Evolutionary conservation across 1,140 invertebrate genomes (phyloP).

Genomic region (Brevipalpus yothersi): DNA sequence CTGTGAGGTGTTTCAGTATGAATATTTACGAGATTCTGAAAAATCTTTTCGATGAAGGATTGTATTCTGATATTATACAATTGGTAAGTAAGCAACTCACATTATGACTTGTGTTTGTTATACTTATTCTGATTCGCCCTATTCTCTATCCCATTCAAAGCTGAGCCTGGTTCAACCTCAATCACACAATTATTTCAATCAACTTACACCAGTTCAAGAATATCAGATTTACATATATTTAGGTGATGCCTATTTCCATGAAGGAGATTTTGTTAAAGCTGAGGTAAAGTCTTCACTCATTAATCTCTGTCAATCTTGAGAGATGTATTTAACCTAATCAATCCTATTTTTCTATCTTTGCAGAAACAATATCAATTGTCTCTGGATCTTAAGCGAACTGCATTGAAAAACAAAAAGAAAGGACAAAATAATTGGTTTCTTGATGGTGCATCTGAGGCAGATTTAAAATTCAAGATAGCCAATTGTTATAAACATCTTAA

Average conservation of each 20-base stretch:
- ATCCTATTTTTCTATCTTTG: not conserved
- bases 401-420: not conserved
- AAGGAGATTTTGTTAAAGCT: not conserved
- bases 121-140: not conserved
- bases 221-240: not conserved
- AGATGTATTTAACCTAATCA: not conserved
- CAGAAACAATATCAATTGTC: not conserved
- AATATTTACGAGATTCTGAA: not conserved
- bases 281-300: not conserved
- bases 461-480: conserved; percentile 50
- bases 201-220: not conserved
- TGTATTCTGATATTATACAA: not conserved
- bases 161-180: not conserved
- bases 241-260: not conserved
- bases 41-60: not conserved
- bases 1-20: not conserved
- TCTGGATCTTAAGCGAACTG: not conserved
- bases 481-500: conserved; percentile 36
- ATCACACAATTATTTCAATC: not conserved
- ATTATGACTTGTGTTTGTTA: not conserved
- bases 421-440: conserved; percentile 8
- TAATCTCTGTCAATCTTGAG: not conserved
- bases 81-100: not conserved
- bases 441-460: conserved; percentile 18
- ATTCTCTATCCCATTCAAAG: not conserved